Base-by-base conservation (phyloP, 1,140 invertebrate species). In the Leptestheria dahalacensis region DNA sequence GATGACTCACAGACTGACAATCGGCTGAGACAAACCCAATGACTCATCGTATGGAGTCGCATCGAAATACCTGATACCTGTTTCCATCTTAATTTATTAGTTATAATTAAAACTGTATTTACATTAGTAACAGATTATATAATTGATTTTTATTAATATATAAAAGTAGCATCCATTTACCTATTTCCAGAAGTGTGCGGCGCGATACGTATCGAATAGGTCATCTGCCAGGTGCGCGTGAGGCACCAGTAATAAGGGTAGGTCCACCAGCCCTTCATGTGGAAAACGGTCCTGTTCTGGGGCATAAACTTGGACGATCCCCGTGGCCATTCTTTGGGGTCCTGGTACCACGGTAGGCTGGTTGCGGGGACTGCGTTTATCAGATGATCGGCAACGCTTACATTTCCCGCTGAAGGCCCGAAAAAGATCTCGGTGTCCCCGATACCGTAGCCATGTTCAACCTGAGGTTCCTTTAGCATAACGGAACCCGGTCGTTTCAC, bases 171-270 rank as follows among this genome's bases (percentile, higher is more conserved):
- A n/a, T n/a, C n/a, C n/a, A 41, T 6, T 25, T 29, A 56, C 54
- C 46, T 25, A 9, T 21, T 48, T 12, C 18, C 11, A 20, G 12
- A 15, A 9, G 15, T 33, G 9, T 54, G 3, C 20, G 61, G 9
- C 9, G 52, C 76, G 59, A 87, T 79, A 18, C 82, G 78, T 9
- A 86, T 80, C 61, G 82, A 85, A 67, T 88, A 88, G 3, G 85
- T 86, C 46, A 88, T 75, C 33, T 87, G 71, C 86, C 86, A 89
- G 48, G 79, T 75, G 54, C 77, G 76, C 9, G 75, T 74, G 48
- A 78, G 74, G 70, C 86, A 89, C 46, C 82, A 85, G 66, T 82
- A 87, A 68, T 88, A 88, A 3, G 86, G 85, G 64, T 78, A 81
- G 10, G 84, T 88, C 85, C 85, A 89, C 79, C 82, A 84, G 24